Base-by-base conservation (phyloP, 2,113 vertebrate species). In the Cyanoramphus novaezelandiae region DNA sequence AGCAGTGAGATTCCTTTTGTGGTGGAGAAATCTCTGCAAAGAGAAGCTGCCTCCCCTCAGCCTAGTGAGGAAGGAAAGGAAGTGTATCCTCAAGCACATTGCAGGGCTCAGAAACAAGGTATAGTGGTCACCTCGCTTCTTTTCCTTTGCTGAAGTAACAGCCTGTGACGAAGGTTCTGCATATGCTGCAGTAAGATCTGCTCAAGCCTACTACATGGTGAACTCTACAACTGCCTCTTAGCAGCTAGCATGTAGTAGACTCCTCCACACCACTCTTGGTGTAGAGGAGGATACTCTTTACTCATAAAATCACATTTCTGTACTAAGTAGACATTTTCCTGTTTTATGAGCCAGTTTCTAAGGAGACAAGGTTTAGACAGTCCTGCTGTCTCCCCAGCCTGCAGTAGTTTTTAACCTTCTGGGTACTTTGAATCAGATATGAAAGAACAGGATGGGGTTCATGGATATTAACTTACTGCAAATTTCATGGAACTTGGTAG, bases 331-430 rank as follows among this genome's bases (percentile, higher is more conserved):
- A 20, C 29, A 17, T 57, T 28, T 14, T 52, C 17, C 14, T 68
- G 39, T 41, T 92, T 80, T 68, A 76, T 39, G 39, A 88, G 47
- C 41, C 11, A 49, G 35, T 86, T 88, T 80, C 59, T 93, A 50
- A 53, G 4, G 2, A 82, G 41, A 25, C 35, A 27, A n/a, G 39
- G 52, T 33, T 88, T 84, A 49, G 1, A 1, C n/a, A 55, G 35
- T 39, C n/a, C 41, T 72, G 37, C 44, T 46, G 14, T 94, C 23
- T 69, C 35, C 35, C 13, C 23, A 47, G 5, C 46, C 46, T 74
- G 7, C 37, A 53, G 27, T 65, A 1, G 0, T 12, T 81, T 92
- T 90, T 79, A 59, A 53, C 31, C 12, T 50, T 68, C 43, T 55
- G 62, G 17, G 19, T 79, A 6, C 86, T 90, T 76, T 47, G 52